Evolutionary conservation across 2,888 invertebrate genomes (phyloP), one percentile per base, ranked within the genome.

Genomic region (Lysandra coridon): DNA sequence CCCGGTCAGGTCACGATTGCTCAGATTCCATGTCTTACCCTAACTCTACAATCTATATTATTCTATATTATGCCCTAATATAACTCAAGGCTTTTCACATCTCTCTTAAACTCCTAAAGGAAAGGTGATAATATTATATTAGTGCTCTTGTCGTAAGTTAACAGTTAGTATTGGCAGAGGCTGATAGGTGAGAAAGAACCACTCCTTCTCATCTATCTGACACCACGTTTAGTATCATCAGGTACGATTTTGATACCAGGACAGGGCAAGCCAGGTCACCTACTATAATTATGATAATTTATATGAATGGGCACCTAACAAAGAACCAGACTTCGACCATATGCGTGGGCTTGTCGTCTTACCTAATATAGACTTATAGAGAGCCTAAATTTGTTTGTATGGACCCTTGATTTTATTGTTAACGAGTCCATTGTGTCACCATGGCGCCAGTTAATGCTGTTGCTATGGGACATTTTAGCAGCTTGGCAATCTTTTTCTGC

Each of bases 381-480:
- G 33, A 14, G 69, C 33, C 33, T 69, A 69, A 69, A 69, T 62
- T 62, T 62, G 23, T 64, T 62, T 62, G 30, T 64, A 33, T 69
- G 69, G 69, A 37, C 33, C 69, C 37, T 17, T 69, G 69, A 69
- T 69, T 69, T 69, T 37, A 69, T 69, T 69, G 69, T 69, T 69
- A 69, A 17, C 69, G 33, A 1, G 30, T 69, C 37, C 69, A 69
- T 69, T 69, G 69, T 69, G 69, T 33, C 64, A 14, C 33, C 23
- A 69, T 17, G 69, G 69, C 33, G 33, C 69, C 69, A 17, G 69
- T 33, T 30, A 33, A 33, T 69, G 10, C 14, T 37, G 69, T 69
- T 69, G 17, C 5, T 33, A 69, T 69, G 14, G 57, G 4, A 3
- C 17, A 17, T 57, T 57, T 53, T 17, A 57, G 53, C 53, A 1